phyloP scores from a whole-genome alignment of 1,140 invertebrate species.

The Leptinotarsa lineolata region DNA sequence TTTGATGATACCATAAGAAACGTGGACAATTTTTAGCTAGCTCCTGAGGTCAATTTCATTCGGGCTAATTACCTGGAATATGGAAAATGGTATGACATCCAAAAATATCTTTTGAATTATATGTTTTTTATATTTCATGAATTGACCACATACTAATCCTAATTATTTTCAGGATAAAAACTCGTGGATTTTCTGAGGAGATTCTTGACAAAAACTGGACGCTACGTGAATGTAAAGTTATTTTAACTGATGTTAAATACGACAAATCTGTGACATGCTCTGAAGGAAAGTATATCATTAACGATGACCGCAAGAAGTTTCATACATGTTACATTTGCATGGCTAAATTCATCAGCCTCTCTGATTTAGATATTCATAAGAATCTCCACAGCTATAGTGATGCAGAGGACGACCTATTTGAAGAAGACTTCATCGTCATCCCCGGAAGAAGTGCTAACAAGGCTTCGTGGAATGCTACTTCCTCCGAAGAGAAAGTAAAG shows the following conservation, averaged over 20 bases:
- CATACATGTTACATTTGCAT: conserved; percentile 41
- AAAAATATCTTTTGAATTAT: too few species aligned
- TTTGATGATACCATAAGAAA: too few species aligned
- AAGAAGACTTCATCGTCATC: conserved; percentile 20
- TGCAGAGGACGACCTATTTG: conserved; percentile 20
- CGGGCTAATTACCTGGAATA: too few species aligned
- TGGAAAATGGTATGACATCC: too few species aligned
- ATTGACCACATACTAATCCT: background rate
- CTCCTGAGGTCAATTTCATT: too few species aligned
- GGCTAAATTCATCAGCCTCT: conserved; percentile 30
- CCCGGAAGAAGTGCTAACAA: background rate
- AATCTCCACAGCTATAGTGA: conserved; percentile 23
- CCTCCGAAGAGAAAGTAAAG: conserved; percentile 9
- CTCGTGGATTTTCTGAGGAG: background rate
- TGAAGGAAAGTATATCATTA: background rate
- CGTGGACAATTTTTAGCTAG: too few species aligned
- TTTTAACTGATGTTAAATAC: conserved; percentile 16
- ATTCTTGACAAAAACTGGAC: background rate
- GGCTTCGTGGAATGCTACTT: background rate
- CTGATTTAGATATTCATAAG: conserved; percentile 33
- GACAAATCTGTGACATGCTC: background rate
- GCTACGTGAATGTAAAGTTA: background rate
- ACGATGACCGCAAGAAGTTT: conserved; percentile 22
- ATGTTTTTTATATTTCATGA: background rate
- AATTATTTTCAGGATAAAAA: background rate